Evolutionary conservation across 2,888 invertebrate species (phyloP).

Genomic region (Drosophila borealis): DNA sequence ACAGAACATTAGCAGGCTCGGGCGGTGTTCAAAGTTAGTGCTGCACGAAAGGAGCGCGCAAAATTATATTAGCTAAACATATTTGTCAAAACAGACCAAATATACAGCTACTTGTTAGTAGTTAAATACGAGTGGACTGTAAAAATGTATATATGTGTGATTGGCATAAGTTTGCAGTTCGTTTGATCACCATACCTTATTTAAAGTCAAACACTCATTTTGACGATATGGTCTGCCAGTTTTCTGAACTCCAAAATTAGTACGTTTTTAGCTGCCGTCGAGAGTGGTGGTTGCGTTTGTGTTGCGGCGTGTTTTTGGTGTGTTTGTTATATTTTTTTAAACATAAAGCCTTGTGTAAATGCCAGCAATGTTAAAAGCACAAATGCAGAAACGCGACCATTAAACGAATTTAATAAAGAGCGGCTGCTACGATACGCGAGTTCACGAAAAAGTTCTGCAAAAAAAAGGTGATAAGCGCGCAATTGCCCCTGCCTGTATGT

Average conservation of each 20-base stretch:
- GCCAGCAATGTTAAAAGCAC: conserved; percentile 14
- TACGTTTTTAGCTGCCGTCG: conserved; percentile 57
- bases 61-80: no score
- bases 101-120: no score
- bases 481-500: conserved; percentile 30
- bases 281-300: conserved; percentile 41
- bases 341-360: conserved; percentile 39
- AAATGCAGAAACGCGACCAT: conserved; percentile 20
- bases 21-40: background rate
- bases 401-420: conserved; percentile 32
- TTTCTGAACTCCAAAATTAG: conserved; percentile 43
- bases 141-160: no score
- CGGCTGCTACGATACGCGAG: conserved; percentile 34
- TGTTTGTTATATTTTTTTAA: conserved; percentile 51
- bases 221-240: conserved; percentile 29
- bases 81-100: background rate
- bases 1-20: background rate
- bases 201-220: background rate
- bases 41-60: background rate
- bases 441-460: conserved; percentile 28
- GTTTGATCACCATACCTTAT: conserved; percentile 2
- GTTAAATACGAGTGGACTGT: background rate
- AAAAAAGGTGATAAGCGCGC: conserved; percentile 78
- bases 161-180: background rate
- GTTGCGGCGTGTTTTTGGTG: conserved; percentile 39